Percentiles rank a stretch among this genome's conserved stretches.
These are phyloP conservation scores for Cataglyphis rosenhaueri DNA, from an alignment of 2,888 invertebrate genomes.

Conservation along the genomic window DNA sequence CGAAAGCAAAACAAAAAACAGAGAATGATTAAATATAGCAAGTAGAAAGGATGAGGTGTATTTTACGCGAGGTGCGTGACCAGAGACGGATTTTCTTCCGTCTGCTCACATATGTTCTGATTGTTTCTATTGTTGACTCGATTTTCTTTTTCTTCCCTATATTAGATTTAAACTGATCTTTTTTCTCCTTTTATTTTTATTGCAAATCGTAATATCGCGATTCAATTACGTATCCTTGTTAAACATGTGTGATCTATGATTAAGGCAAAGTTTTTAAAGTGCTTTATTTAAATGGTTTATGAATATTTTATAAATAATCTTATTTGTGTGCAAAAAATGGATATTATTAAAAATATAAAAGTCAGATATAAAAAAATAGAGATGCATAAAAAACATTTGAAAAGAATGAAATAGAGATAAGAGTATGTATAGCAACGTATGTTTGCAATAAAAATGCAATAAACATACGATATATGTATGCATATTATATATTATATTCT, in stretches of 20 bases:
- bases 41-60: not conserved
- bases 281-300: not conserved
- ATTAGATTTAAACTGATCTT: not conserved
- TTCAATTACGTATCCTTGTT: not conserved
- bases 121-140: not conserved
- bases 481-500: not conserved
- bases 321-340: not conserved
- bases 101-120: slow-evolving; percentile 10
- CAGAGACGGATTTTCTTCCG: not conserved
- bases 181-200: not conserved
- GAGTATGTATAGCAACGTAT: not conserved
- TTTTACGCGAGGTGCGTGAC: not conserved
- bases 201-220: not conserved
- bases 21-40: not conserved
- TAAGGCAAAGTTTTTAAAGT: not conserved
- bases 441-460: not conserved
- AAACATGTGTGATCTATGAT: not conserved
- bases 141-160: not conserved
- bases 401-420: not conserved
- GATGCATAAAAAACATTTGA: not conserved
- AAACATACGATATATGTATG: not conserved
- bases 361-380: not conserved
- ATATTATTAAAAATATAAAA: not conserved
- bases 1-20: not conserved
- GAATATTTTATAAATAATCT: not conserved